Base-by-base conservation (phyloP, 2,888 invertebrate species). In the Leptodirus hochenwartii region DNA sequence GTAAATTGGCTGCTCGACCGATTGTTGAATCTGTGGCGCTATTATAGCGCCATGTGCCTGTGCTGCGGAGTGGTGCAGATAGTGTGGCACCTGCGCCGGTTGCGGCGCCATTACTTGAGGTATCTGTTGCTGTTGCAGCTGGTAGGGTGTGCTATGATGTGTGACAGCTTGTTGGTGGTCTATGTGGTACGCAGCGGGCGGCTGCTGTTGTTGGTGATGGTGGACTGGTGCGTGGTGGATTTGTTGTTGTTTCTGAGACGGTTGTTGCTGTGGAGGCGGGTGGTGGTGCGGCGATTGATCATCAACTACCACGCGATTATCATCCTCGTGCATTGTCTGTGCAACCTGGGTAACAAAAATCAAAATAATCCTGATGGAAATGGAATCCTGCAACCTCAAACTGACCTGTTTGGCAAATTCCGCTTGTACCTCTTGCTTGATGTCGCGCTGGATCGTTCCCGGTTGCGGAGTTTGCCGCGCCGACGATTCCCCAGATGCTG, bases 381-480 rank as follows among this genome's bases (percentile, higher is more conserved):
- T n/a, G n/a, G n/a, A n/a, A n/a, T n/a, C n/a, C n/a, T n/a, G n/a
- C n/a, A n/a, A n/a, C n/a, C n/a, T n/a, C n/a, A 8, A 9, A 20
- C 20, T 8, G 20, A 8, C 32, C 29, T 47, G 47, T 38, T 52
- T 51, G n/a, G 51, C 51, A 35, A 55, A 55, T 4, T 47, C 40
- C 4, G 50, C 53, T 36, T 49, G 52, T 30, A 54, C 45, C 37
- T 52, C 50, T 39, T 51, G 50, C 32, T 39, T 44, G 37, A 53
- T 50, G 39, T 52, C 51, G 30, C 41, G 43, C 29, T 39, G 34
- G 38, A 40, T 39, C n/a, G 42, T 35, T 1, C 41, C 31, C 8
- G 59, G 56, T 44, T 61, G 60, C 15, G 61, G 59, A 27, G 59
- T 61, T 41, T 60, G 59, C 17, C 59, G 49, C 34, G 59, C 59